phyloP scores from a whole-genome alignment of 2,888 invertebrate genomes.

The Hirtodrosophila cameraria region DNA sequence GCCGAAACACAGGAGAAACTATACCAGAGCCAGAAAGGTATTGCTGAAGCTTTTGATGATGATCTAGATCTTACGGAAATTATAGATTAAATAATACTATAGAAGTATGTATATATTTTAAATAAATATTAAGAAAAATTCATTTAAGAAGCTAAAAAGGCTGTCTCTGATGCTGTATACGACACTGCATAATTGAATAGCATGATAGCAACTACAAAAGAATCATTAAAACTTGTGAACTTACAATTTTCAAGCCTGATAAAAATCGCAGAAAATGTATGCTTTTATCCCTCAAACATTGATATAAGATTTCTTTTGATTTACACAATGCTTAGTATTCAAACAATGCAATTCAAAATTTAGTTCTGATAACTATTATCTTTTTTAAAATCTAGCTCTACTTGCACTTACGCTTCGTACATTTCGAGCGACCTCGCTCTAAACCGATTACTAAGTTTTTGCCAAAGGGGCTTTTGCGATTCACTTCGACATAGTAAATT shows the following conservation, averaged over 20 bases:
- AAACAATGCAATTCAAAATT: too few relatives aligned
- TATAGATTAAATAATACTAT: constrained; percentile 41
- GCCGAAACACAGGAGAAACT: constrained; percentile 81
- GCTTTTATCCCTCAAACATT: too few relatives aligned
- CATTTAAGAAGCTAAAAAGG: background rate
- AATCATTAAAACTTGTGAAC: too few relatives aligned
- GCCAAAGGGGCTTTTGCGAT: constrained; percentile 72
- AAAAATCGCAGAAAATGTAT: too few relatives aligned
- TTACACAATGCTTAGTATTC: background rate
- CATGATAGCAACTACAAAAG: too few relatives aligned
- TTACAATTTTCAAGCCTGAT: too few relatives aligned
- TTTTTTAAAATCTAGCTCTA: too few relatives aligned
- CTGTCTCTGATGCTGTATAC: too few relatives aligned
- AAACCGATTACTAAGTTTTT: constrained; percentile 12
- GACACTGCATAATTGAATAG: too few relatives aligned
- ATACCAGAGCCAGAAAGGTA: constrained; percentile 71
- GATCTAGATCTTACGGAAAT: constrained; percentile 82
- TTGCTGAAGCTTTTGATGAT: constrained; percentile 79
- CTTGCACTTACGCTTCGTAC: constrained; percentile 10
- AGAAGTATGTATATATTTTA: background rate
- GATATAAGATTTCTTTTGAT: too few relatives aligned
- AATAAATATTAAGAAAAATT: background rate
- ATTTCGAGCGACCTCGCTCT: constrained; percentile 2
- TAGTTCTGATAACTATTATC: too few relatives aligned
- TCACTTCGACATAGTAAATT: constrained; percentile 79